Evolutionary conservation across 1,140 invertebrate genomes (phyloP), one percentile per base, ranked within the genome.

Genomic region (Neodiprion lecontei): DNA sequence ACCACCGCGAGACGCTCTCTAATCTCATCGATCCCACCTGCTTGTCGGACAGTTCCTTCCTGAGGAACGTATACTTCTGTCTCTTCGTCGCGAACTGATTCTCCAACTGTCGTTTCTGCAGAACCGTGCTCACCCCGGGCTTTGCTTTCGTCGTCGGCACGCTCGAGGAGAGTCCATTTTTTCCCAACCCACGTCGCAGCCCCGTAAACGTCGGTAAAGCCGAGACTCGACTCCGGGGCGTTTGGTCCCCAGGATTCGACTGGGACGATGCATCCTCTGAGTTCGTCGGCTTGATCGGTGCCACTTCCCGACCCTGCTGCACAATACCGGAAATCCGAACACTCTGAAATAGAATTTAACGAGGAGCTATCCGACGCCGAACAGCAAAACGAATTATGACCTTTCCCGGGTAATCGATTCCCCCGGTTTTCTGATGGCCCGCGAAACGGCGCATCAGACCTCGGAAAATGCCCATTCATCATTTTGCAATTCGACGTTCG

Each of bases 21-120:
- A 65, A 40, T 40, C 28, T 40, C 28, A 40, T 40, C 4, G 28
- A 40, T 66, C 61, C 7, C 14, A 85, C 84, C 70, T 86, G 81
- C 69, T 87, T 85, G 1, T 85, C 79, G 0, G 70, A 28, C 14
- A 86, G 74, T 8, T 85, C 81, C 47, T 76, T 82, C 48, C 69
- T 79, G 0, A 85, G 47, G 3, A 17, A 48, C 1, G 71, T n/a
- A 67, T 81, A 87, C 9, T 79, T 78, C 9, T 79, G 79, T 67
- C 78, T 84, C 66, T 84, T 86, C 0, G 61, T 67, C 0, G 47
- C 74, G 47, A 81, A 84, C 49, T 85, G 80, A 61, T 78, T 83
- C 49, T 86, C 84, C 1, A 85, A 40, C 0, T 75, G 23, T 9
- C 81, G 79, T 71, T 76, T 84, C 40, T 77, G 70, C 53, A 17